These are phyloP conservation scores for Cirrhinus molitorella DNA, from an alignment of 2,797 vertebrate genomes.

Conservation along the genomic window DNA sequence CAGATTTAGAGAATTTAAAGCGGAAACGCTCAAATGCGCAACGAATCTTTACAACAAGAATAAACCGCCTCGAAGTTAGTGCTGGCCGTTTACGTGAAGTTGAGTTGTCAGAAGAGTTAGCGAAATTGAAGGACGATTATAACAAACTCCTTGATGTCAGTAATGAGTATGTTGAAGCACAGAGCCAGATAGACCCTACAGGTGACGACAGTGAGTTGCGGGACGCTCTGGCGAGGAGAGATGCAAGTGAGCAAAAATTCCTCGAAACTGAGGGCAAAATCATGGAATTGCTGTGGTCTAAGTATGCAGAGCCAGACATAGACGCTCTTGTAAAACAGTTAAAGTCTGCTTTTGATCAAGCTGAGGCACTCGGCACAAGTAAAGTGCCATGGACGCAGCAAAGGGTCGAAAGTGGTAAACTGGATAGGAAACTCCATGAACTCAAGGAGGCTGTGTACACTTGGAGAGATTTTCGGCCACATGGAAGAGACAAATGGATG, in stretches of 20 bases:
- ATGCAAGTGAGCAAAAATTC: neutral
- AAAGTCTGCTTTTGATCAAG: no score
- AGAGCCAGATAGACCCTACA: neutral
- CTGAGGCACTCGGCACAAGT: no score
- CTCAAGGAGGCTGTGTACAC: conserved; percentile 10
- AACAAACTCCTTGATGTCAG: neutral
- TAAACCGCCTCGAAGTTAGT: neutral
- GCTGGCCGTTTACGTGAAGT: conserved; percentile 12
- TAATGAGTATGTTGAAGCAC: conserved; percentile 1
- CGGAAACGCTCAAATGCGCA: neutral
- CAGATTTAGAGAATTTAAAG: neutral
- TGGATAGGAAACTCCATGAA: neutral
- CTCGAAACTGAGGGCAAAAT: neutral
- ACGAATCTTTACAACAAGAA: neutral
- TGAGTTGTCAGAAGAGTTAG: neutral
- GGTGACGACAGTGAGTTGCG: neutral
- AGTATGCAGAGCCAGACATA: no score
- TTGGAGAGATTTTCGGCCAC: neutral
- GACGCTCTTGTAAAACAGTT: no score
- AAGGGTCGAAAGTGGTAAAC: neutral
- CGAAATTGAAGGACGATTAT: neutral
- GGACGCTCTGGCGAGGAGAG: neutral
- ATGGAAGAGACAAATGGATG: neutral
- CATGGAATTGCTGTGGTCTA: neutral
- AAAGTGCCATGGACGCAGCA: neutral